Conservation (phyloP, 2,113 vertebrate genomes). For the Microtus oregoni region DNA sequence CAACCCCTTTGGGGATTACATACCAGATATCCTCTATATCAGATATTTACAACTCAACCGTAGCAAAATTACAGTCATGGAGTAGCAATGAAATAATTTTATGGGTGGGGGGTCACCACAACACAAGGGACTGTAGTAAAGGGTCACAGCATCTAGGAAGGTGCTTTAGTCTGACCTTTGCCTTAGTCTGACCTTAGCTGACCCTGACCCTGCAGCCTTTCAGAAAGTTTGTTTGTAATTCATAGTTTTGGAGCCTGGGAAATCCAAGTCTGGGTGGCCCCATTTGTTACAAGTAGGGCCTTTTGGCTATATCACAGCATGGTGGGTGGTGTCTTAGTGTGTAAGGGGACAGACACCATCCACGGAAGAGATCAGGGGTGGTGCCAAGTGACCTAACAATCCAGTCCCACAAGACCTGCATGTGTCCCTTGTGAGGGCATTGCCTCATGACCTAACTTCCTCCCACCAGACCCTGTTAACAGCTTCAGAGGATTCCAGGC, state of each 20-base stretch:
- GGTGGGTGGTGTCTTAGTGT: not conserved
- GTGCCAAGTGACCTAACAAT: not conserved
- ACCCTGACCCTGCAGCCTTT: not conserved
- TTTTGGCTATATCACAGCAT: not conserved
- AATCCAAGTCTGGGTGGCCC: not conserved
- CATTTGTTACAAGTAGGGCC: not conserved
- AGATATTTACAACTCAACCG: not conserved
- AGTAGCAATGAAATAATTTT: not conserved
- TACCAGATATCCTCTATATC: not conserved
- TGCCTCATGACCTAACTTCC: not conserved
- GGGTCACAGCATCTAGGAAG: not conserved
- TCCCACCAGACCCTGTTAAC: not conserved
- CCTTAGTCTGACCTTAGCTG: not conserved
- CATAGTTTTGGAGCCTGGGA: not conserved
- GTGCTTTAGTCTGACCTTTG: not conserved
- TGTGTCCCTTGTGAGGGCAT: not conserved
- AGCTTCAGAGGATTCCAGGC: too few species aligned
- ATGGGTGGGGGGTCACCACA: not conserved
- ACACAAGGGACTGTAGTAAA: not conserved
- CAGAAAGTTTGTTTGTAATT: not conserved
- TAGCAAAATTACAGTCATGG: not conserved
- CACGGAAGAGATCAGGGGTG: not conserved
- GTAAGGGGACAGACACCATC: not conserved
- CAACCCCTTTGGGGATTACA: not conserved
- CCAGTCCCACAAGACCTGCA: not conserved